Conservation (phyloP, 2,888 invertebrate species). For the Gnatocerus cornutus region DNA sequence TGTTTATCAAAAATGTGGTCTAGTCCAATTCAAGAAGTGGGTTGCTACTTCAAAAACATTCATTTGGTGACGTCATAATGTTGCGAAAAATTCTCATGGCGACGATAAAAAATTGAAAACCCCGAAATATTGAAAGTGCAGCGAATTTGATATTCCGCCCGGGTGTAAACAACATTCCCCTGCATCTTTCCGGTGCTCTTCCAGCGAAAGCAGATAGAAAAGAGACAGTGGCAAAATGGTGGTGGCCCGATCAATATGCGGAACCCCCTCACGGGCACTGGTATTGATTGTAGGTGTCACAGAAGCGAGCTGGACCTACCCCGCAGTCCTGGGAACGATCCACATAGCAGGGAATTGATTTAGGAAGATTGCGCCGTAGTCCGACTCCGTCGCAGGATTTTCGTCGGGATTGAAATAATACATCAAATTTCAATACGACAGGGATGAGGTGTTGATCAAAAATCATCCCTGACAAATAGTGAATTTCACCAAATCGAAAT, state of each 20-base stretch:
- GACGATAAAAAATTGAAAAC: too few relatives aligned
- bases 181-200: conserved; percentile 10
- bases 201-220: conserved; percentile 35
- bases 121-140: too few relatives aligned
- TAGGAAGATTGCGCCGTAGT: conserved; percentile 39
- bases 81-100: too few relatives aligned
- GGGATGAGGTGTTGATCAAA: neutral
- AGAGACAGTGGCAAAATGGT: conserved; percentile 45
- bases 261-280: conserved; percentile 38
- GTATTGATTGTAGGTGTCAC: conserved; percentile 56
- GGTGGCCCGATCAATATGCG: conserved; percentile 48
- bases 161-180: conserved; percentile 2
- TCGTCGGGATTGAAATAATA: conserved; percentile 17
- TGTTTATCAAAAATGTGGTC: too few relatives aligned
- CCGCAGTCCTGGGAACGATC: conserved; percentile 50
- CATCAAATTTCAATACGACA: conserved; percentile 23
- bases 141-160: neutral
- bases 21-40: too few relatives aligned
- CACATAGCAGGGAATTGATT: conserved; percentile 45
- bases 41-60: too few relatives aligned
- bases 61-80: too few relatives aligned
- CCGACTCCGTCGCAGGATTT: conserved; percentile 39
- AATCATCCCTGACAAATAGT: neutral
- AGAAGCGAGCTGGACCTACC: conserved; percentile 56
- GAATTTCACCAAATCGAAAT: conserved; percentile 15